A percentile compares a stretch with the other conserved stretches of the same genome.
These are phyloP conservation scores for Galeopterus variegatus DNA, from an alignment of 2,113 vertebrate species.

Conservation along the genomic window DNA sequence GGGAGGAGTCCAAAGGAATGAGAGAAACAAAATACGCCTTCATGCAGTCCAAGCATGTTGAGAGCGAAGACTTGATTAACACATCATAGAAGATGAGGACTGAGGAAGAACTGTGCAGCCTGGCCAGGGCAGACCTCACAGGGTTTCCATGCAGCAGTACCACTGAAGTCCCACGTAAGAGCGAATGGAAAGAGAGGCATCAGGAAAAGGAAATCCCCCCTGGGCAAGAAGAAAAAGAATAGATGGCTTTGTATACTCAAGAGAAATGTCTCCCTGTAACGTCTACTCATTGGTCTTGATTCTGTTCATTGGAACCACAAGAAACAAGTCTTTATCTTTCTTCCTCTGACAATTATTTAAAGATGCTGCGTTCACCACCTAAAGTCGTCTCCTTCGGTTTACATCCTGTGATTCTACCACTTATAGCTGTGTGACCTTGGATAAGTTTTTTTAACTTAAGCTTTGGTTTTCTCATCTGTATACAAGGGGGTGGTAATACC, in stretches of 20 bases:
- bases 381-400: not conserved
- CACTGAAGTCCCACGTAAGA: rapidly evolving
- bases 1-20: not conserved
- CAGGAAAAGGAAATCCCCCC: not conserved
- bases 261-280: not conserved
- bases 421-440: not conserved
- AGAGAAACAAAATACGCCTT: not conserved
- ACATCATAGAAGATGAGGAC: not conserved
- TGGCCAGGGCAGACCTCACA: not conserved
- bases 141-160: not conserved
- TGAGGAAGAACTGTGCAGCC: not conserved
- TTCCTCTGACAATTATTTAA: not conserved
- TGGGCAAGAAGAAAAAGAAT: not conserved
- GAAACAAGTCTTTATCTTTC: not conserved
- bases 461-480: not conserved
- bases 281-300: not conserved
- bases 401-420: not conserved
- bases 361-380: not conserved
- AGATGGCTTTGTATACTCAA: not conserved
- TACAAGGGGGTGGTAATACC: not conserved
- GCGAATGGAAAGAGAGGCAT: not conserved
- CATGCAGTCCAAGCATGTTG: not conserved
- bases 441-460: not conserved
- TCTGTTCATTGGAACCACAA: not conserved
- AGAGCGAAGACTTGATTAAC: not conserved